Evolutionary conservation across 1,140 invertebrate species (phyloP).

Genomic region (Kradibia gibbosae): DNA sequence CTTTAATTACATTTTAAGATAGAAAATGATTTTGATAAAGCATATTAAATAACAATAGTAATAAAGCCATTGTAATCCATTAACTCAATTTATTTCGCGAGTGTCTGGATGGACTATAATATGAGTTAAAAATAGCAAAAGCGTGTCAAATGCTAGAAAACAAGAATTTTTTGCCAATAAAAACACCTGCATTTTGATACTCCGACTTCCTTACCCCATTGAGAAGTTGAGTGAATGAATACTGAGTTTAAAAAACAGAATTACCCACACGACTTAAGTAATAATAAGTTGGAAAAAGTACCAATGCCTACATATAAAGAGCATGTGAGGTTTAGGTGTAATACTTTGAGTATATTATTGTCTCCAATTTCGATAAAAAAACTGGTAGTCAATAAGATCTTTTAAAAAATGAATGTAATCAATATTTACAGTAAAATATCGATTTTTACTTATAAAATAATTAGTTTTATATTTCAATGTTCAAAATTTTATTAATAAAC

Average conservation of each 20-base stretch:
- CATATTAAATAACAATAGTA: too few species aligned
- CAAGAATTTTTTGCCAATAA: not conserved
- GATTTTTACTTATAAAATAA: not conserved
- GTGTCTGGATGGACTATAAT: too few species aligned
- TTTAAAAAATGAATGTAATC: not conserved
- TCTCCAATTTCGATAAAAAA: not conserved
- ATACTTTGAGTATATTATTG: slow-evolving; percentile 2
- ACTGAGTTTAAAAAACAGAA: slow-evolving; percentile 19
- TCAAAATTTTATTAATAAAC: too few species aligned
- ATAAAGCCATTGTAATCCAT: too few species aligned
- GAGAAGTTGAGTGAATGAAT: slow-evolving; percentile 12
- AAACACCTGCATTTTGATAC: slow-evolving; percentile 7
- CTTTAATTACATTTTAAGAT: too few species aligned
- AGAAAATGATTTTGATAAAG: too few species aligned
- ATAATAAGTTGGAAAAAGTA: slow-evolving; percentile 28
- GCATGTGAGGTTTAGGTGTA: not conserved
- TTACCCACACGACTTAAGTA: not conserved
- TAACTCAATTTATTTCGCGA: too few species aligned
- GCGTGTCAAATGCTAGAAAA: not conserved
- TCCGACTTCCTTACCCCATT: slow-evolving; percentile 21
- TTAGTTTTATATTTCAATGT: not conserved
- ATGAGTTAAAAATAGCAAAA: too few species aligned
- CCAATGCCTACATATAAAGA: slow-evolving; percentile 1
- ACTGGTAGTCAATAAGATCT: not conserved
- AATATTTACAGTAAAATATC: slow-evolving; percentile 17